Base-by-base conservation (phyloP, 2,888 invertebrate species). In the Luffia ferchaultella region DNA sequence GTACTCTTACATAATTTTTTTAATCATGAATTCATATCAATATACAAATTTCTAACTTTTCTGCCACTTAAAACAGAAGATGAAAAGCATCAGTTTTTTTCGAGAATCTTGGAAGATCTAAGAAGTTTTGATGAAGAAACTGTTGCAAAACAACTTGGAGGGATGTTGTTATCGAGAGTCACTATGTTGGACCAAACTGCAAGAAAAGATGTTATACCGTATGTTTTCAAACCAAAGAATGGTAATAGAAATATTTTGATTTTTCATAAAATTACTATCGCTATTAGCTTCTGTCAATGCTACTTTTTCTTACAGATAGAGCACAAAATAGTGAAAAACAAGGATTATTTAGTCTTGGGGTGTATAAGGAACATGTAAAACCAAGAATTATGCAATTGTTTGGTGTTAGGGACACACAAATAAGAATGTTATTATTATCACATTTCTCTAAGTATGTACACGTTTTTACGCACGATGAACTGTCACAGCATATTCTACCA, bases 131-230 rank as follows among this genome's bases (percentile, higher is more conserved):
- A 93, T 56, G 93, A 95, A 73, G 87, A 88, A 59, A 87, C 93
- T 49, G 91, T 96, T 15, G 96, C 94, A 0, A 89, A 89, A 53
- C 92, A 95, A 69, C 78, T 97, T 48, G 89, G 92, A 50, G 88
- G 90, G 48, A 84, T 92, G 47, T 71, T 96, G 49, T 78, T 97
- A 12, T 94, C 95, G 0, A 87, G 96, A 60, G 89, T 96, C 79
- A 95, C 96, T 41, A 83, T 97, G 55, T 77, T 96, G 48, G 95
- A 96, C 70, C 82, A 86, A 60, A 90, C 92, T 42, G 96, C 96
- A 18, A 90, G 92, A 67, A 85, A 84, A 55, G 85, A 88, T 70
- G 84, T 91, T 18, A 76, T 95, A 56, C 93, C 93, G 43, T 86
- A 82, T 63, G 79, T 94, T 52, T 82, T 95, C 18, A 88, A 86